Evolutionary conservation across 2,113 vertebrate species (phyloP).

Genomic region (Poecilia latipinna): DNA sequence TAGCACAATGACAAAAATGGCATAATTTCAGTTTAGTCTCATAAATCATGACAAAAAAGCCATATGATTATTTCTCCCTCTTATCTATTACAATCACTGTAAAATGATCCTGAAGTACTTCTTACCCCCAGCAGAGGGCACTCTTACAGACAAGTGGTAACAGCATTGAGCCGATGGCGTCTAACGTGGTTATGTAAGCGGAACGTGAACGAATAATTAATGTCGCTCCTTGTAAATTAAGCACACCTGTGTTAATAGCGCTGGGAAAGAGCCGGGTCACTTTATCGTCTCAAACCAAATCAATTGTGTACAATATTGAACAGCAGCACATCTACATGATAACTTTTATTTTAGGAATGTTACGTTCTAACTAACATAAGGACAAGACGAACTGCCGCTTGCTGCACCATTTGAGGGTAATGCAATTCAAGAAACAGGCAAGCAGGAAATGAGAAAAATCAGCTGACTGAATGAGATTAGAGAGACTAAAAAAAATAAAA

Average conservation of each 20-base stretch:
- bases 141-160: slow-evolving; percentile 54
- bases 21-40: slow-evolving; percentile 79
- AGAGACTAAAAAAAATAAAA: background rate
- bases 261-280: background rate
- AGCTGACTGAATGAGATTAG: slow-evolving; percentile 12
- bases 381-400: slow-evolving; percentile 18
- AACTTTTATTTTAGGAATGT: slow-evolving; percentile 1
- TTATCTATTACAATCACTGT: slow-evolving; percentile 56
- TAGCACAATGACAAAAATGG: slow-evolving; percentile 84
- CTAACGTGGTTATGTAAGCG: slow-evolving; percentile 31
- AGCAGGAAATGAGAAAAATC: slow-evolving; percentile 6
- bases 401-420: slow-evolving; percentile 14
- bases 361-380: background rate
- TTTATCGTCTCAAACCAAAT: slow-evolving; percentile 6
- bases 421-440: slow-evolving; percentile 6
- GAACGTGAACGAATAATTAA: slow-evolving; percentile 13
- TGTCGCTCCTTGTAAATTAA: background rate
- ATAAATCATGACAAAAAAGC: slow-evolving; percentile 78
- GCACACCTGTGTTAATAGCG: background rate
- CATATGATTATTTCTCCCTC: slow-evolving; percentile 52
- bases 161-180: slow-evolving; percentile 66
- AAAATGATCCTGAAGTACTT: slow-evolving; percentile 50
- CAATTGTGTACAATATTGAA: background rate
- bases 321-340: background rate
- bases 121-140: slow-evolving; percentile 43